These are phyloP conservation scores for Etia nguti DNA, from an alignment of 2,113 vertebrate genomes.

Conservation along the genomic window DNA sequence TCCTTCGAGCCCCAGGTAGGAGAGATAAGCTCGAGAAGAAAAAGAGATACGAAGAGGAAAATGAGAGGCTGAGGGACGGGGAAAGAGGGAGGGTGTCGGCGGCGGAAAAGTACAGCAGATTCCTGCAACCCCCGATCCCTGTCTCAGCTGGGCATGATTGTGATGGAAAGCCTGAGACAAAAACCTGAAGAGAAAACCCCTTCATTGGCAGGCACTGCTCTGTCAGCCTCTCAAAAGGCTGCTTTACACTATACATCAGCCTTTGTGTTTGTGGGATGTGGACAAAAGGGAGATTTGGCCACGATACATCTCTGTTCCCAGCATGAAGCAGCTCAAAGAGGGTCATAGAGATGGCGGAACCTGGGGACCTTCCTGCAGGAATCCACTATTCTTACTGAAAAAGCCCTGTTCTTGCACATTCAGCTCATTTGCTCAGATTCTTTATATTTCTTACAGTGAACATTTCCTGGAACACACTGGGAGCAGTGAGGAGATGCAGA, in stretches of 20 bases:
- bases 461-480: neutral
- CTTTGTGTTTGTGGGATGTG: constrained; percentile 23
- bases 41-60: neutral
- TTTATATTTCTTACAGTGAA: neutral
- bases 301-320: constrained; percentile 45
- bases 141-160: constrained; percentile 58
- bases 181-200: constrained; percentile 45
- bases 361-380: neutral
- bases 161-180: constrained; percentile 64
- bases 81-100: neutral
- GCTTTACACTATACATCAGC: constrained; percentile 35
- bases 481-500: neutral
- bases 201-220: constrained; percentile 29
- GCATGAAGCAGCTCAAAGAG: constrained; percentile 1
- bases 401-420: fast-evolving
- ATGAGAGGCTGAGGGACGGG: neutral
- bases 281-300: constrained; percentile 52
- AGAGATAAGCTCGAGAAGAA: constrained; percentile 15
- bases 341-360: neutral
- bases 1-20: neutral
- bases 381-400: neutral
- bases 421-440: neutral
- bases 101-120: constrained; percentile 74
- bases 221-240: constrained; percentile 55
- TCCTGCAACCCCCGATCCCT: constrained; percentile 50